These are phyloP conservation scores for Acropora tenuis DNA, from an alignment of 64 coral and sea anemone species.

Conservation along the genomic window DNA sequence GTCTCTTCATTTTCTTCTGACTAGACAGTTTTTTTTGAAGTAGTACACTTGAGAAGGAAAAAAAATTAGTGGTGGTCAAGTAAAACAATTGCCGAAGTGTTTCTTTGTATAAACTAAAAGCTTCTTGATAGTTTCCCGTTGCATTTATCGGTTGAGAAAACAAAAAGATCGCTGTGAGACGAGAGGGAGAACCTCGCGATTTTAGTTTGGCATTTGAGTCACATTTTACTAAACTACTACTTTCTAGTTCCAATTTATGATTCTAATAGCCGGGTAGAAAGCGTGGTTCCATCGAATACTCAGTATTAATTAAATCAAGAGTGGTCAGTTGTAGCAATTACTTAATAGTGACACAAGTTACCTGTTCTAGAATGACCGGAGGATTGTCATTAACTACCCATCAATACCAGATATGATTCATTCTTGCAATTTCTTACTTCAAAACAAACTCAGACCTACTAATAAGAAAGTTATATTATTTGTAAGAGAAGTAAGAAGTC, in stretches of 20 bases:
- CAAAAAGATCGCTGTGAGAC: too few relatives aligned
- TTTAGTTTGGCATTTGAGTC: too few relatives aligned
- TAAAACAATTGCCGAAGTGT: too few relatives aligned
- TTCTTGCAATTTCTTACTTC: not conserved
- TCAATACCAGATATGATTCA: not conserved
- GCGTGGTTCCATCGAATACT: not conserved
- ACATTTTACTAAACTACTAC: not conserved
- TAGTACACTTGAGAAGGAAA: not conserved
- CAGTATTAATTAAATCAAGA: conserved; percentile 22
- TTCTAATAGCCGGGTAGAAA: not conserved
- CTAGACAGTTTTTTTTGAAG: not conserved
- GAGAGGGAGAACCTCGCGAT: too few relatives aligned
- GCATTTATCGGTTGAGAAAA: too few relatives aligned
- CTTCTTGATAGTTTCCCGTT: too few relatives aligned
- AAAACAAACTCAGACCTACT: not conserved
- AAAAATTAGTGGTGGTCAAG: not conserved
- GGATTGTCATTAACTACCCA: not conserved
- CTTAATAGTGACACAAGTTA: not conserved
- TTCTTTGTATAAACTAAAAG: too few relatives aligned
- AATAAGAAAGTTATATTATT: not conserved
- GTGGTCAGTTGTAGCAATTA: not conserved
- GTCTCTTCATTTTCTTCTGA: not conserved
- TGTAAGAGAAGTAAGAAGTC: too few relatives aligned
- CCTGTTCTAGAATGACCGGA: not conserved
- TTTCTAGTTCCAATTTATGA: not conserved